A percentile compares a stretch with the other conserved stretches of the same genome.
phyloP scores from a whole-genome alignment of 2,888 invertebrate genomes.

The Eupithecia subfuscata region DNA sequence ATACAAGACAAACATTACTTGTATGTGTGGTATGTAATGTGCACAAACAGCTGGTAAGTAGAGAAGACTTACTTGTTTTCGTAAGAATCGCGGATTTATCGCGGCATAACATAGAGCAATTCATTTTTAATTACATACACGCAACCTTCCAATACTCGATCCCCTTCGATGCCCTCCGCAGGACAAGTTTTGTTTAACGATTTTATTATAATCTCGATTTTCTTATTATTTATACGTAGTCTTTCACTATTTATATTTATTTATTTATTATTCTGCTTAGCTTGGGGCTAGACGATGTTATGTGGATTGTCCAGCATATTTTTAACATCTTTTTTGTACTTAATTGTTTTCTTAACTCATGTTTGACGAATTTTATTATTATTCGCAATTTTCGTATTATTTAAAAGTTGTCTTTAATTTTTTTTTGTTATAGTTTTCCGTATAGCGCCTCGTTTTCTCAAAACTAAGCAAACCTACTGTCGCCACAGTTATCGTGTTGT shows the following conservation, averaged over 20 bases:
- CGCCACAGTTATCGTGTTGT: neutral
- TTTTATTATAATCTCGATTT: neutral
- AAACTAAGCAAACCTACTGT: neutral
- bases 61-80: neutral
- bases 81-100: too few relatives aligned
- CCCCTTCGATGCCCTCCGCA: neutral
- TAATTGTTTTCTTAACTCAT: too few relatives aligned
- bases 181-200: neutral
- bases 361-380: neutral
- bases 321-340: too few relatives aligned
- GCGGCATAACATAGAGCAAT: neutral
- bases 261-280: too few relatives aligned
- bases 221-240: neutral
- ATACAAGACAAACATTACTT: constrained; percentile 22
- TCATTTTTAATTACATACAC: too few relatives aligned
- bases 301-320: too few relatives aligned
- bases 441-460: neutral
- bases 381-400: neutral
- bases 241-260: neutral
- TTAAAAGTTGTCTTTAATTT: neutral
- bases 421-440: neutral
- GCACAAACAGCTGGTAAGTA: neutral
- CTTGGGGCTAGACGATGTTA: too few relatives aligned
- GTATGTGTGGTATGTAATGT: neutral
- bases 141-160: too few relatives aligned